Evolutionary conservation across 2,113 vertebrate species (phyloP).

Genomic region (Plestiodon gilberti): DNA sequence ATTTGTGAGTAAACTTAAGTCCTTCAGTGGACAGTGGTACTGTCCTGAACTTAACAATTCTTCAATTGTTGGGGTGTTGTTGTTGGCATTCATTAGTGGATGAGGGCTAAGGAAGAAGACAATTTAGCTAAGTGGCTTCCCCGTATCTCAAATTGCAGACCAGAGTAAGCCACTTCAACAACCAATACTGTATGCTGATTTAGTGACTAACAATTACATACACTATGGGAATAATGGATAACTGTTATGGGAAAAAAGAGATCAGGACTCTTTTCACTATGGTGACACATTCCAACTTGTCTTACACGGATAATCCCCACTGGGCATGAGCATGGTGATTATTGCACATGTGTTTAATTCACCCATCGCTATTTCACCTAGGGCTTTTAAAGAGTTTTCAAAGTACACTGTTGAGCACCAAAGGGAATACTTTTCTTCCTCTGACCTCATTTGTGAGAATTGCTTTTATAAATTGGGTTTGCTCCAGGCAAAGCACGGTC

Average conservation of each 20-base stretch:
- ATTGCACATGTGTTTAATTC: not conserved
- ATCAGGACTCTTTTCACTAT: not conserved
- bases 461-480: not conserved
- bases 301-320: not conserved
- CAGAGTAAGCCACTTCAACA: not conserved
- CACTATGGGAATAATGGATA: not conserved
- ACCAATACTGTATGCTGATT: not conserved
- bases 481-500: not conserved
- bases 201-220: not conserved
- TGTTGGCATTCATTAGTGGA: not conserved
- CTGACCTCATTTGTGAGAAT: not conserved
- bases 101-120: not conserved
- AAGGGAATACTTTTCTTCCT: not conserved
- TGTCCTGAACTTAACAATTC: not conserved
- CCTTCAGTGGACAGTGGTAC: not conserved
- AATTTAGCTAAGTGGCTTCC: not conserved
- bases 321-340: not conserved
- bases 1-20: not conserved
- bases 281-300: not conserved
- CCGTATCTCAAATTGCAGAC: not conserved
- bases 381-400: not conserved
- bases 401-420: not conserved
- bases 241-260: not conserved
- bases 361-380: not conserved
- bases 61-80: not conserved